phyloP scores from a whole-genome alignment of 2,113 vertebrate species.

The Herpailurus yagouaroundi region DNA sequence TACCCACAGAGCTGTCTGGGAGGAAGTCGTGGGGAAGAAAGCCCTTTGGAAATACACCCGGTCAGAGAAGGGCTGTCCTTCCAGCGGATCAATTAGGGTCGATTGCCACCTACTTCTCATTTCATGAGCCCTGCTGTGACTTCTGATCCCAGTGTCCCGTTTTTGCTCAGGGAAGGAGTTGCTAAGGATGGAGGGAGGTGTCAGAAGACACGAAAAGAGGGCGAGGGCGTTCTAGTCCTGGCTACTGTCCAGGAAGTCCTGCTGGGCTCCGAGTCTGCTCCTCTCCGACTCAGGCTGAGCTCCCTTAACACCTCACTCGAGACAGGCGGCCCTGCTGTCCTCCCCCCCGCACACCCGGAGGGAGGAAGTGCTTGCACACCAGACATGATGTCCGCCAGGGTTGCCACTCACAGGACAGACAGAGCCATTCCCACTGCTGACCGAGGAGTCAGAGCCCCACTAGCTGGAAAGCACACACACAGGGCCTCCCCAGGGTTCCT shows the following conservation, averaged over 20 bases:
- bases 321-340: rapidly evolving
- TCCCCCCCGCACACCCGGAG: neutral
- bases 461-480: neutral
- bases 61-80: neutral
- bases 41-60: neutral
- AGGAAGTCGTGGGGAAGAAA: neutral
- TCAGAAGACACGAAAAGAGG: neutral
- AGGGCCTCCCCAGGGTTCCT: neutral
- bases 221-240: neutral
- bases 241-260: neutral
- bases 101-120: neutral
- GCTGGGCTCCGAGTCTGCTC: neutral
- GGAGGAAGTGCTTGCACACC: no score
- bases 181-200: neutral
- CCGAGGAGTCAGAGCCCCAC: no score
- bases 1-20: neutral
- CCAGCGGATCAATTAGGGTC: neutral
- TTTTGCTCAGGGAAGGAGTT: neutral
- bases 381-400: neutral
- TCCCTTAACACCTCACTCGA: neutral
- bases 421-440: neutral
- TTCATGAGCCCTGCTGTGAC: neutral
- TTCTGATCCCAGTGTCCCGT: neutral
- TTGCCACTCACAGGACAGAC: neutral
- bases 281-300: neutral